Evolutionary conservation across 1,140 invertebrate genomes (phyloP).

Genomic region (Chlorops oryzae): DNA sequence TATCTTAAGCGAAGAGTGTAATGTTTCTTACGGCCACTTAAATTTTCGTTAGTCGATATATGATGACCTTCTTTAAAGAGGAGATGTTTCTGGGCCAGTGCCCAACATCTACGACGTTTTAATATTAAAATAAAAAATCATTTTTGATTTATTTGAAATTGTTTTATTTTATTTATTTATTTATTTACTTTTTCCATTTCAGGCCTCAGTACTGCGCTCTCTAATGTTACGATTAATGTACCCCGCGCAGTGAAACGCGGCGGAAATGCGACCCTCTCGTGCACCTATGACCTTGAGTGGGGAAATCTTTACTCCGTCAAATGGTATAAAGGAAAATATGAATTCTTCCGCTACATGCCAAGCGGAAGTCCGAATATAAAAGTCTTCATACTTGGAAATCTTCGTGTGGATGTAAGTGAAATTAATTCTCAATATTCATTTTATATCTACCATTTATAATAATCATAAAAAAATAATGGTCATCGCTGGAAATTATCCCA

Average conservation of each 20-base stretch:
- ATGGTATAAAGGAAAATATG: conserved; percentile 67
- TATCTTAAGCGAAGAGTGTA: too few relatives aligned
- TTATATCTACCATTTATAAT: too few relatives aligned
- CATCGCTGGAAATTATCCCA: too few relatives aligned
- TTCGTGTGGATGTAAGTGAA: conserved; percentile 67
- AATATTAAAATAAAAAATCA: too few relatives aligned
- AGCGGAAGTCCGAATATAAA: conserved; percentile 60
- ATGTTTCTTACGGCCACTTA: too few relatives aligned
- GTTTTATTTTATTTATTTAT: conserved; percentile 27
- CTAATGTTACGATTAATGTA: conserved; percentile 60
- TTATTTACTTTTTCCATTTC: conserved; percentile 26
- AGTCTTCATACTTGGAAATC: conserved; percentile 59
- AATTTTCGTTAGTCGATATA: too few relatives aligned
- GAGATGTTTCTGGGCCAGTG: too few relatives aligned
- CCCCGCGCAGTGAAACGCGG: conserved; percentile 65
- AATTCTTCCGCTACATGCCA: conserved; percentile 66
- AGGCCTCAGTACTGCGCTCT: conserved; percentile 52
- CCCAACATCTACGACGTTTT: too few relatives aligned
- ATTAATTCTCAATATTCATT: too few relatives aligned
- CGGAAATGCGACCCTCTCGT: conserved; percentile 63
- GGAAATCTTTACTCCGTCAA: conserved; percentile 76
- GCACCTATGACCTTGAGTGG: conserved; percentile 70
- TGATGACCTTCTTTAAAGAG: too few relatives aligned
- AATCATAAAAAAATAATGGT: too few relatives aligned
- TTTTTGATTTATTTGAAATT: conserved; percentile 35